Evolutionary conservation across 2,113 vertebrate species (phyloP).

Genomic region (Colistium nudipinnis): DNA sequence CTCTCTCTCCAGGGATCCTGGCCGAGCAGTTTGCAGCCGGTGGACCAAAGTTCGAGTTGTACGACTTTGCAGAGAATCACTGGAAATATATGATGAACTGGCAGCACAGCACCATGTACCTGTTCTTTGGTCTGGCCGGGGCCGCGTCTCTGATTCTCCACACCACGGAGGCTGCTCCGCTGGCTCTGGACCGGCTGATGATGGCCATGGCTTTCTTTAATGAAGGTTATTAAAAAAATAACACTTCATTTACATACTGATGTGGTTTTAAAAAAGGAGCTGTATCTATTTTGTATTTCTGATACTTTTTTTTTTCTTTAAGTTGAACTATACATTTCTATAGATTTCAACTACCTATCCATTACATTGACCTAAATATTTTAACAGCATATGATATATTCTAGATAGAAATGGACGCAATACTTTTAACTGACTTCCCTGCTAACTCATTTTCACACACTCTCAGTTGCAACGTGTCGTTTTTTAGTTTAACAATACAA

Average conservation of each 20-base stretch:
- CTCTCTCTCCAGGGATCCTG: conserved; percentile 87
- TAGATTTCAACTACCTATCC: no score
- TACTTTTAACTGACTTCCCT: no score
- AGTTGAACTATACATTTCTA: no score
- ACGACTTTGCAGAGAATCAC: conserved; percentile 84
- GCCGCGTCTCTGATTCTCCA: conserved; percentile 84
- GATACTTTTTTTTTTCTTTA: no score
- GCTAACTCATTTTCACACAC: neutral
- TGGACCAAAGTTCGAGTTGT: conserved; percentile 87
- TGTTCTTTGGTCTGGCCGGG: conserved; percentile 90
- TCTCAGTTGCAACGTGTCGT: neutral
- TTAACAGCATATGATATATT: no score
- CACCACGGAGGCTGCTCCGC: conserved; percentile 81
- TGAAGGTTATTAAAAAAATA: conserved; percentile 86
- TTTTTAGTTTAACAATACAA: no score
- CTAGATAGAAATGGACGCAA: no score
- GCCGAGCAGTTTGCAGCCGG: conserved; percentile 87
- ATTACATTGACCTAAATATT: no score
- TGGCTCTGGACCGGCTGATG: conserved; percentile 87
- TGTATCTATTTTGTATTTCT: no score
- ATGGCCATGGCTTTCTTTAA: conserved; percentile 90
- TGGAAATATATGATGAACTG: conserved; percentile 89
- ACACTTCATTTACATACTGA: neutral
- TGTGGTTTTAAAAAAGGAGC: no score
- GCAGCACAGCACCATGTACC: conserved; percentile 96